Conservation (phyloP, 2,888 invertebrate species). For the Ornithoptera alexandrae region DNA sequence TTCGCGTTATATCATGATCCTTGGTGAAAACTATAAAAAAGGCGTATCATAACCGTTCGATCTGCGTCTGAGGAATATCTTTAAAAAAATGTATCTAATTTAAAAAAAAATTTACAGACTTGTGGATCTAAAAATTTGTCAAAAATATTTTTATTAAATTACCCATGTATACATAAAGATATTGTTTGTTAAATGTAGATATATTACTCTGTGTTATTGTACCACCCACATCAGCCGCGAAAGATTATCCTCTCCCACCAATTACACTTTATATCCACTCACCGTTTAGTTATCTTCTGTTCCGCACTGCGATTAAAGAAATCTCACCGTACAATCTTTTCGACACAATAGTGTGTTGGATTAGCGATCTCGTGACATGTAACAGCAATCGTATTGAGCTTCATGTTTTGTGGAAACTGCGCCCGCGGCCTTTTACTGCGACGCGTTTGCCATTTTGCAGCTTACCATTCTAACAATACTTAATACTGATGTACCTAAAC, state of each 20-base stretch:
- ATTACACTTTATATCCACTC: slow-evolving; percentile 21
- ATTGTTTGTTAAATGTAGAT: not conserved
- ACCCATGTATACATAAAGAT: too few relatives aligned
- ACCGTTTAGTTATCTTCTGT: slow-evolving; percentile 7
- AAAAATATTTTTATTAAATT: too few relatives aligned
- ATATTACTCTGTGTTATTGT: slow-evolving; percentile 5
- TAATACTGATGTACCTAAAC: slow-evolving; percentile 42
- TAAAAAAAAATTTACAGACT: too few relatives aligned
- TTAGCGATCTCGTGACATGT: slow-evolving; percentile 47
- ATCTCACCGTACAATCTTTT: slow-evolving; percentile 49
- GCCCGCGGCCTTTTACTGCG: slow-evolving; percentile 56
- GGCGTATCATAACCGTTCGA: too few relatives aligned
- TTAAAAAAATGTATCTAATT: too few relatives aligned
- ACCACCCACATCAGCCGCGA: slow-evolving; percentile 26
- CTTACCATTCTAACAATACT: slow-evolving; percentile 51
- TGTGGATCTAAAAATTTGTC: too few relatives aligned
- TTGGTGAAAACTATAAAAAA: too few relatives aligned
- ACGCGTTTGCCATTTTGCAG: slow-evolving; percentile 68
- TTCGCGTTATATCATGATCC: too few relatives aligned
- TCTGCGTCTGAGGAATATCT: too few relatives aligned
- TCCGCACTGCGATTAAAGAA: slow-evolving; percentile 25
- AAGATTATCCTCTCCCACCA: slow-evolving; percentile 33
- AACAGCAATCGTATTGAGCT: slow-evolving; percentile 71
- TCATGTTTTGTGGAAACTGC: slow-evolving; percentile 55
- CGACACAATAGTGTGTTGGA: slow-evolving; percentile 56